These are phyloP conservation scores for Drosophila helvetica DNA, from an alignment of 2,888 invertebrate species.

Conservation along the genomic window DNA sequence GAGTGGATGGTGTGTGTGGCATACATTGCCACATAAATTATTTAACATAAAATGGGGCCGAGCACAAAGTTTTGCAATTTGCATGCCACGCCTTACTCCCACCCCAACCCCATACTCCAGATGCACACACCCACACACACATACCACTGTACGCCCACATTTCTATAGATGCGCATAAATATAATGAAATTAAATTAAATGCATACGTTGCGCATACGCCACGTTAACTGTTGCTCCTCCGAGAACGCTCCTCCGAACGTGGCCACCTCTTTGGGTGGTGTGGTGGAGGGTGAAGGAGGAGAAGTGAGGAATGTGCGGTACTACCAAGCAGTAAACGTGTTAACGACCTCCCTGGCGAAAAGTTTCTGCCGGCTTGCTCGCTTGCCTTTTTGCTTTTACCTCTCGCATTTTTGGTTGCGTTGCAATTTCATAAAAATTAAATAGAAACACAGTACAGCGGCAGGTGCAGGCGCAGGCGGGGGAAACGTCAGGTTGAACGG, in stretches of 20 bases:
- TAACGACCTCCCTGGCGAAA: constrained; percentile 76
- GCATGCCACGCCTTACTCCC: constrained; percentile 56
- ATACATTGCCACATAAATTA: constrained; percentile 66
- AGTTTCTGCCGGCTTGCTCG: constrained; percentile 62
- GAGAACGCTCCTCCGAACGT: constrained; percentile 15
- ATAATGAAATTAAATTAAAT: constrained; percentile 80
- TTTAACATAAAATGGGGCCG: constrained; percentile 64
- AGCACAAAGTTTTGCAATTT: constrained; percentile 64
- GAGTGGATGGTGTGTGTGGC: constrained; percentile 19
- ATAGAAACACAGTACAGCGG: constrained; percentile 65
- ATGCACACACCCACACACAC: background rate
- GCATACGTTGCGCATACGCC: constrained; percentile 81
- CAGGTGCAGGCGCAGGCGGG: background rate
- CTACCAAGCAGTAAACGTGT: constrained; percentile 55
- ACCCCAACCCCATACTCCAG: too few relatives aligned
- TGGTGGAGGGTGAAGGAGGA: background rate
- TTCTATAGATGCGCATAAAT: constrained; percentile 77
- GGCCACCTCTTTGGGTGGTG: background rate
- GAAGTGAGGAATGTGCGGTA: background rate
- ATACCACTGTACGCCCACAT: constrained; percentile 22
- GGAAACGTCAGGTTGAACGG: constrained; percentile 4
- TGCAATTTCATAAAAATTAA: constrained; percentile 80
- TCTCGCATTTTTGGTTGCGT: constrained; percentile 67
- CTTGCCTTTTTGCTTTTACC: constrained; percentile 60
- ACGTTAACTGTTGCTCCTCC: constrained; percentile 75